Base-by-base conservation (phyloP, 2,797 vertebrate species). In the Dipus sagitta region DNA sequence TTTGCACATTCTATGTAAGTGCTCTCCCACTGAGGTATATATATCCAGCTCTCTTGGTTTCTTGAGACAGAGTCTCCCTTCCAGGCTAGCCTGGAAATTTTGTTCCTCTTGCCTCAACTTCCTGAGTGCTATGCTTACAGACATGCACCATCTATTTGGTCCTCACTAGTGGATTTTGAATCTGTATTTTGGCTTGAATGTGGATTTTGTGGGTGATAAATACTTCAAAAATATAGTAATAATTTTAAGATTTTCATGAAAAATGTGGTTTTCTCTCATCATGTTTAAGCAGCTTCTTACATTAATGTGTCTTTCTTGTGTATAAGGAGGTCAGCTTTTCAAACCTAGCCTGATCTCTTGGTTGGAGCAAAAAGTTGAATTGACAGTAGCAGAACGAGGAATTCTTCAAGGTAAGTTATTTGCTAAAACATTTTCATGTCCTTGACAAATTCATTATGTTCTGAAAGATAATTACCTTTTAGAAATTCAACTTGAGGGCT, bases 311-410 rank as follows among this genome's bases (percentile, higher is more conserved):
- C 4, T 62, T 71, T 87, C 68, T 24, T 68, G 5, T 60, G 67
- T 86, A 6, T 62, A 91, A 91, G 92, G 92, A 68, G 85, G 74
- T 75, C 92, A 92, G 68, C 62, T 95, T 30, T 88, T 86, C 0
- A 91, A 95, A 75, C 92, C 94, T n/a, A 93, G 79, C 34, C 34
- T 95, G 58, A 93, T 95, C 0, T 78, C 91, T 88, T 93, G 92
- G 91, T 79, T 91, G 65, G 84, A 95, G 62, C 78, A 83, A 60
- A 76, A 93, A 84, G 88, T 86, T 18, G 74, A 93, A 30, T 62
- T 93, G 47, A 88, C 65, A 3, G 24, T 62, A 81, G 38, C 68
- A 20, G 88, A 90, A 9, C 76, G n/a, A 81, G 60, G 88, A 15
- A 72, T 93, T 79, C 83, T 94, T 17, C 91, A 91, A 74, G 94